Base-by-base conservation (phyloP, 2,888 invertebrate genomes). In the Liodrosophila aerea region DNA sequence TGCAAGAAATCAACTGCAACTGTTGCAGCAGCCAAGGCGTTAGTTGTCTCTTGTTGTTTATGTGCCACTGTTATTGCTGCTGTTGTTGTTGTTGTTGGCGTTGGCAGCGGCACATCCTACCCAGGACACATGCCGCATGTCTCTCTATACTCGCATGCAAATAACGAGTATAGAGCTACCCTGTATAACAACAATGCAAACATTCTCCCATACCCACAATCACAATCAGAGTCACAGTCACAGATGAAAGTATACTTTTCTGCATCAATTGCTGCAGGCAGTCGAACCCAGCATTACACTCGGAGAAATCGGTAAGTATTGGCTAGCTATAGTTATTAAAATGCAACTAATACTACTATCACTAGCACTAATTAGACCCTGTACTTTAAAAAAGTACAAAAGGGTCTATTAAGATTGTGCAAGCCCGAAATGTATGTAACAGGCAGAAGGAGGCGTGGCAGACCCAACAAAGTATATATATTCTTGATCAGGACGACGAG, bases 1-100 rank as follows among this genome's bases (percentile, higher is more conserved):
- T 76, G 68, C 62, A 61, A 58, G 61, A 78, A 85, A 85, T 85
- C 83, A 80, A 80, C 80, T 83, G 84, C 61, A n/a, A n/a, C n/a
- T n/a, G n/a, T n/a, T n/a, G n/a, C n/a, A n/a, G n/a, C n/a, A 83
- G 62, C 84, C 80, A 73, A 85, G 57, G 62, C 37, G 16, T n/a
- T 18, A 15, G 13, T 13, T 13, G 1, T 7, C 34, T 34, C 2
- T 37, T 11, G 16, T 18, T 11, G 41, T 36, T 44, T 31, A 29
- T 41, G 33, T 41, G 31, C 22, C 22, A 22, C 29, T 33, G 13
- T 47, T 36, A 59, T 39, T 34, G 43, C 34, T 54, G 46, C 34
- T 61, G 15, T 15, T 22, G 52, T 44, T 67, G 59, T 61, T 78
- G 75, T 64, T 66, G 65, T 59, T 61, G 73, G 63, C 59, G 64